Base-by-base conservation (phyloP, 2,113 vertebrate species). In the Micromys minutus region DNA sequence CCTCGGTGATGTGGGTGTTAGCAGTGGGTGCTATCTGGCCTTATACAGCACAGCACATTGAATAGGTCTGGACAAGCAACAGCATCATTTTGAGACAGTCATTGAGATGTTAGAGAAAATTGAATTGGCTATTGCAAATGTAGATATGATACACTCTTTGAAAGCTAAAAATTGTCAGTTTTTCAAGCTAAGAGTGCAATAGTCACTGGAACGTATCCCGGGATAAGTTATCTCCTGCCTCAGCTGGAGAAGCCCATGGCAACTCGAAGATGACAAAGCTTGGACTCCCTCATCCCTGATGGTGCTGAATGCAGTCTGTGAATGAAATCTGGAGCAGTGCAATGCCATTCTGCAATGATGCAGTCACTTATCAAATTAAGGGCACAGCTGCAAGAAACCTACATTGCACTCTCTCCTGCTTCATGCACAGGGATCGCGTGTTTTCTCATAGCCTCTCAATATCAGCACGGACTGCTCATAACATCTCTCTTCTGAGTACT, bases 141-240 rank as follows among this genome's bases (percentile, higher is more conserved):
- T 63, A 63, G 39, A 45, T 11, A 45, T 31, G 16, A 61, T 45
- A 45, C 16, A 17, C 39, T 61, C 39, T 63, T 45, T 31, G 57
- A 45, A 63, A 63, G 39, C 80, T 63, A 31, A 45, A 89, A 81
- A 67, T 13, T 42, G 16, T 88, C 91, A 90, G 61, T 15, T 95
- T 80, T 84, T 79, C 86, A 76, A 80, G 69, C 71, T 21, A 63
- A 65, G 84, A 77, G 84, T 59, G 59, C 69, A 87, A 86, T 92
- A 42, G 61, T 79, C 57, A 16, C 39, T 36, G 36, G 80, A 83
- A 17, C 47, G 31, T 77, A 45, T 83, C 50, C 7, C 55, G 1
- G 17, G 29, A 42, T 57, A 39, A 80, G 71, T 79, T 80, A 50
- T 55, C 1, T 0, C 16, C 4, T 11, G n/a, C 47, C 13, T 79